Evolutionary conservation across 2,113 vertebrate genomes (phyloP), one percentile per base, ranked within the genome.

Genomic region (Platysternon megacephalum): DNA sequence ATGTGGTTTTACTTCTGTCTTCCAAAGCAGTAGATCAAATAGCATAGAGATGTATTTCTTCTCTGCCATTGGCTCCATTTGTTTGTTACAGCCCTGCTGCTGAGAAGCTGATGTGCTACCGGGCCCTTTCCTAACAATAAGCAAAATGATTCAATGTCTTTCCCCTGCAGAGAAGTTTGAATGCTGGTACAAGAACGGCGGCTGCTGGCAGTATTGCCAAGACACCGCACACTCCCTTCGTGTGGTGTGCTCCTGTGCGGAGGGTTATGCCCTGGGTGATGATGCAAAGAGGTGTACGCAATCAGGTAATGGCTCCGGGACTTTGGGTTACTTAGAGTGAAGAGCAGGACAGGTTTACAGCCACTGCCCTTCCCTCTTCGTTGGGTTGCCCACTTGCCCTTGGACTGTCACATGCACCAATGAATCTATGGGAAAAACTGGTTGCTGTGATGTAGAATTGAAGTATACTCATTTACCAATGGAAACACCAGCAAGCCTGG

Each of bases 131-230:
- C 0, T 4, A 39, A 52, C 53, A 8, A 1, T 88, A 12, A 85
- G 46, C 5, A 0, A 21, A 2, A 17, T 5, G 6, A 13, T 5
- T n/a, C 49, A 0, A 2, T 91, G 14, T 48, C 53, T 86, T 74
- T 42, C 91, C 48, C 1, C 53, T 21, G 4, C 93, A 98, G 98
- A 98, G 11, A 94, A 94, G 82, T 39, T 95, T 11, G 96, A 98
- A n/a, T 98, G 98, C 97, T 94, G 94, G 93, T 98, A 98, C 53
- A 97, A 95, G 96, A 99, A 98, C 1, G 98, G 98, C 0, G 98
- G 97, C 29, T 99, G 99, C 93, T 86, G 95, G 97, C 99, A 99
- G 95, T 98, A 98, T 97, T 99, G 99, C 91, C 93, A 91, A 85
- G 98, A 98, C 35, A 74, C 88, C 12, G 48, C 85, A 13, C 91